Evolutionary conservation across 2,797 vertebrate genomes (phyloP), one percentile per base, ranked within the genome.

Genomic region (Acanthopagrus latus): DNA sequence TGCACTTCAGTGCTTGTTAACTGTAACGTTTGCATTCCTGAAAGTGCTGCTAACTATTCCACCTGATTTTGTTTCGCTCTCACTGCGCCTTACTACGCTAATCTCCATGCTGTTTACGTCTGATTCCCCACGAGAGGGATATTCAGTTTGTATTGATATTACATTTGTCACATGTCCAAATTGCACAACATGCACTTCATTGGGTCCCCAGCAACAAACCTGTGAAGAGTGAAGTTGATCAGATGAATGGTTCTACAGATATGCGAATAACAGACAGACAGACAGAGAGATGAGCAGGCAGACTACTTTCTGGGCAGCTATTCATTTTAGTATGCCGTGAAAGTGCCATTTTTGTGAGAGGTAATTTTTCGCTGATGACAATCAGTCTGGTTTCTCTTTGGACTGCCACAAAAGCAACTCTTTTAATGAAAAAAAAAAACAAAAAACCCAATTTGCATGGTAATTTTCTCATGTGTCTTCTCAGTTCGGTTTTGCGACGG

Each of bases 401-500:
- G 0, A 13, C 48, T 54, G 66, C 43, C 48, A 55, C 33, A 64
- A 68, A 48, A 43, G 5, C 64, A 63, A 10, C 23, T 66, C 63
- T 29, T 72, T 78, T 38, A 25, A 59, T 41, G 12, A 16, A n/a
- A 68, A 23, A 55, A 55, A 55, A 66, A 63, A 2, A n/a, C n/a
- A 55, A 66, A 63, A 2, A n/a, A n/a, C 21, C 46, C 25, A 10
- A 23, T 76, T 81, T 76, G 18, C 48, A 46, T 48, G 52, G 66
- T 46, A 10, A 33, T 38, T 70, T 68, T 21, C 5, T 9, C 55
- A 7, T 9, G 20, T 46, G 6, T 43, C 29, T 23, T 10, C 13
- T 46, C 2, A 0, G 27, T 55, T 51, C 12, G 38, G 38, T 29
- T 63, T 48, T 51, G 21, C 38, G 52, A 47, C 29, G 16, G 51